Base-by-base conservation (phyloP, 2,113 vertebrate species). In the Myrmophylax atrothorax region DNA sequence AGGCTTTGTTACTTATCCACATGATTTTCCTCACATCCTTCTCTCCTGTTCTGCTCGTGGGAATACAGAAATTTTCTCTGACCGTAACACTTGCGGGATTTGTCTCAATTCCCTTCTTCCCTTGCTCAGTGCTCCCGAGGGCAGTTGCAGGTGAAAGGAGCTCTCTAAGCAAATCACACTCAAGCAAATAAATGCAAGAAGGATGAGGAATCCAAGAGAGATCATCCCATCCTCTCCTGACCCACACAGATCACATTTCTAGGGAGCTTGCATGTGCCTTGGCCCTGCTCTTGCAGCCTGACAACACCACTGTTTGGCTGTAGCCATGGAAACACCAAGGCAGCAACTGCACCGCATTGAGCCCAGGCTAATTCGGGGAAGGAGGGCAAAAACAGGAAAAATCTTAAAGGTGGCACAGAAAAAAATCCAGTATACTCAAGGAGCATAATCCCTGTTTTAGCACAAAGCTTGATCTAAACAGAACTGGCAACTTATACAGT, bases 281-380 rank as follows among this genome's bases (percentile, higher is more conserved):
- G 93, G 85, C 96, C 67, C n/a, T 26, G 63, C 90, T 91, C 69
- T 67, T 55, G 44, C 79, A 90, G 95, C 87, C 91, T 78, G 90
- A 95, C 92, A 96, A 95, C 84, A 67, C 89, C 88, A 70, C 87
- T 92, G 93, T 90, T 97, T 97, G 95, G 87, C 85, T 95, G 94
- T 94, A 96, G 90, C 96, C 92, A 96, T 97, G 96, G 93, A 97
- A 96, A 97, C 95, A 80, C 64, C 76, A 90, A 96, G 94, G 77
- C 72, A 88, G 86, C 1, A 0, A 69, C 55, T 56, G 89, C 42
- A 58, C 49, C 63, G 75, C 79, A 81, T 56, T 55, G 3, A 95
- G 85, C 60, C 88, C 79, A 9, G 83, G 93, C 93, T 75, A 33
- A 26, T 33, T 74, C 37, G 24, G 38, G 58, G 80, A 52, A 69